A percentile compares a stretch with the other conserved stretches of the same genome.
These are phyloP conservation scores for Wiebesia pumilae DNA, from an alignment of 1,140 invertebrate species.

Conservation along the genomic window DNA sequence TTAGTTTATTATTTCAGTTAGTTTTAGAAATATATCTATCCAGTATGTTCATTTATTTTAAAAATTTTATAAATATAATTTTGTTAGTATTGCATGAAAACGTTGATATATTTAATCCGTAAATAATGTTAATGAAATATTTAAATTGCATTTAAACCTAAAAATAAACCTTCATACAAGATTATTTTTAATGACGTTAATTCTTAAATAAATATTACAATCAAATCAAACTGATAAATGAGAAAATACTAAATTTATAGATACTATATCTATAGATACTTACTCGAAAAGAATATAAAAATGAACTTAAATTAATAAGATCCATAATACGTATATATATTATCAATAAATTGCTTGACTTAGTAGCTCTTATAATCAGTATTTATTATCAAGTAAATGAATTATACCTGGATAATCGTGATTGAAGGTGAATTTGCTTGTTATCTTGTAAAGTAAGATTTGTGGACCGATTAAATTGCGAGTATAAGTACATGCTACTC, in stretches of 20 bases:
- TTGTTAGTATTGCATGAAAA: too few species aligned
- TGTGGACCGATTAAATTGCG: not conserved
- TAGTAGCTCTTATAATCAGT: not conserved
- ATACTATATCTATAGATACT: not conserved
- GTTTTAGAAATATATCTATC: too few species aligned
- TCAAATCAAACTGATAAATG: not conserved
- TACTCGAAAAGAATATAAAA: not conserved
- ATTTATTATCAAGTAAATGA: not conserved
- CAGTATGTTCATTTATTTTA: too few species aligned
- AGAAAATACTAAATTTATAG: not conserved
- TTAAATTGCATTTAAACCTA: not conserved
- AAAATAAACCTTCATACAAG: not conserved
- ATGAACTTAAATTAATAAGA: not conserved
- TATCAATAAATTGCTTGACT: not conserved
- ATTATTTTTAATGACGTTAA: conserved; percentile 1
- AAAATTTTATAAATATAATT: too few species aligned
- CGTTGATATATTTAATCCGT: not conserved
- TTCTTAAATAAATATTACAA: not conserved
- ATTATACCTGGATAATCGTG: not conserved
- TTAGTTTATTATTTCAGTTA: too few species aligned
- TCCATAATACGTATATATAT: not conserved
- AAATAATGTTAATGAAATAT: not conserved
- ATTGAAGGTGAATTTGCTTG: conserved; percentile 2
- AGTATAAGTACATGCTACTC: not conserved
- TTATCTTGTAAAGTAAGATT: not conserved